Base-by-base conservation (phyloP, 1,140 invertebrate genomes). In the Hetaerina americana region DNA sequence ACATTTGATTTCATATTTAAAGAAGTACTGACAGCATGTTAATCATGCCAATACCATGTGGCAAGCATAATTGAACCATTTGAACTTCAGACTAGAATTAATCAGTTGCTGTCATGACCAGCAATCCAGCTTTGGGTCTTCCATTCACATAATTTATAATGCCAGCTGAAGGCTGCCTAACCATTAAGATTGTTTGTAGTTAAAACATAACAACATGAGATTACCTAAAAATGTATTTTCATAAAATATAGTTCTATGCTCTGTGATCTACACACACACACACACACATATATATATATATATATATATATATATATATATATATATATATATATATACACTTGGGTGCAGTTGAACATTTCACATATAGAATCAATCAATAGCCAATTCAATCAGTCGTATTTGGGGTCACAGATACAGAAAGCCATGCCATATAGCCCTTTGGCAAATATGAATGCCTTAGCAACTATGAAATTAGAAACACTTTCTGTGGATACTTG, bases 221-320 rank as follows among this genome's bases (percentile, higher is more conserved):
- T 57, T 57, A 57, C 22, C 40, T 57, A 57, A 57, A 40, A 57
- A 57, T 57, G 40, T 57, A 57, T 57, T 57, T 57, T 57, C 40
- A 57, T 57, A 57, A 57, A 57, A 57, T 57, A 57, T 57, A 57
- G 40, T 57, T 57, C 40, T 57, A 57, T 57, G 40, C 40, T 57
- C 40, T 57, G 40, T 57, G 40, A 57, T 57, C 40, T 57, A 57
- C 40, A 57, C 40, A 57, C n/a, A n/a, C n/a, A n/a, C n/a, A n/a
- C n/a, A n/a, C n/a, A n/a, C n/a, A n/a, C n/a, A n/a, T n/a, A n/a
- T n/a, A n/a, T n/a, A n/a, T n/a, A n/a, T n/a, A n/a, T n/a, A n/a
- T n/a, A n/a, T n/a, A n/a, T n/a, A n/a, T n/a, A n/a, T n/a, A n/a
- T n/a, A n/a, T n/a, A n/a, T n/a, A n/a, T n/a, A n/a, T n/a, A n/a